These are phyloP conservation scores for Odontomachus brunneus DNA, from an alignment of 1,140 invertebrate genomes.

Conservation along the genomic window DNA sequence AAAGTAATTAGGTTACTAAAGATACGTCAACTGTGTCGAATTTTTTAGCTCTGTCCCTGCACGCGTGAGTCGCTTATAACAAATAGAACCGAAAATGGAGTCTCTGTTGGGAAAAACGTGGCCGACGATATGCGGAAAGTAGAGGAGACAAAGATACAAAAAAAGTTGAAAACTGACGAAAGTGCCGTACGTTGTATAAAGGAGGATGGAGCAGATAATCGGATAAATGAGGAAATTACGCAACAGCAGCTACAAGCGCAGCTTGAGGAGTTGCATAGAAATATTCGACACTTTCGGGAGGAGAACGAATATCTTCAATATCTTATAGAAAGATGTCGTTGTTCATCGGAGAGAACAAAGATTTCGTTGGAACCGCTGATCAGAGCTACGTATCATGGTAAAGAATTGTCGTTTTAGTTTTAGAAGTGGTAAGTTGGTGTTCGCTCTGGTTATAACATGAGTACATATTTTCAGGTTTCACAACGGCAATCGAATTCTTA, in stretches of 20 bases:
- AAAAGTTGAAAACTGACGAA: background rate
- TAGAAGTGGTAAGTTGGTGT: no score
- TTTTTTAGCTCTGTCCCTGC: slow-evolving; percentile 35
- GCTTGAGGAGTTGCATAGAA: slow-evolving; percentile 49
- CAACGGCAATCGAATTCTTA: slow-evolving; percentile 56
- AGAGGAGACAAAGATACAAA: background rate
- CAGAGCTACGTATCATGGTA: slow-evolving; percentile 49
- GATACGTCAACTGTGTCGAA: background rate
- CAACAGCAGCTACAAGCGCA: slow-evolving; percentile 29
- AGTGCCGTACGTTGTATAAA: background rate
- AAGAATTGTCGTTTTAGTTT: background rate
- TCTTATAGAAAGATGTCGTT: slow-evolving; percentile 30
- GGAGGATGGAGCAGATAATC: background rate
- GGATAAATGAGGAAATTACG: slow-evolving; percentile 1
- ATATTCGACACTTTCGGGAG: slow-evolving; percentile 37
- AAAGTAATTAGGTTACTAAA: no score
- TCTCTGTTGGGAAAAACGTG: background rate
- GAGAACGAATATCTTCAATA: slow-evolving; percentile 57
- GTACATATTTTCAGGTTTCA: slow-evolving; percentile 49
- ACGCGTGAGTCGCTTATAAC: slow-evolving; percentile 18
- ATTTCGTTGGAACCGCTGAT: slow-evolving; percentile 25
- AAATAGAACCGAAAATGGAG: background rate
- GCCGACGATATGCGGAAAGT: background rate
- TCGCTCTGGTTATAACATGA: no score
- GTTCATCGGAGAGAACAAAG: background rate